phyloP scores from a whole-genome alignment of 2,888 invertebrate species.

The Poecilobothrus nobilitatus region DNA sequence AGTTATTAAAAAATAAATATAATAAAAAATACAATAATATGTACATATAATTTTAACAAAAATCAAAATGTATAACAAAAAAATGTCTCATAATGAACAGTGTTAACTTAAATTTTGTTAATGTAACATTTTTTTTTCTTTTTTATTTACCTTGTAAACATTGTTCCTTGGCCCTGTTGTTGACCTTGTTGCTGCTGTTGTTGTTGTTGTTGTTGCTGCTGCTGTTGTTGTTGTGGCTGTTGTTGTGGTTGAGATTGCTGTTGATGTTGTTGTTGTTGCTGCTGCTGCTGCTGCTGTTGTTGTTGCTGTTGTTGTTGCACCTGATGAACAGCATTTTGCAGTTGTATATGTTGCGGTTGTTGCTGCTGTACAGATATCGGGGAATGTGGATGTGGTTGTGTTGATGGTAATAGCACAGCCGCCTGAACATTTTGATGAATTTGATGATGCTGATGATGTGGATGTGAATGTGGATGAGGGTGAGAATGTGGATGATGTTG shows the following conservation, averaged over 20 bases:
- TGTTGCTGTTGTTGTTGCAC: not conserved
- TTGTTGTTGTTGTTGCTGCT: not conserved
- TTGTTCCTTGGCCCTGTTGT: conserved; percentile 2
- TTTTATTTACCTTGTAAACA: conserved; percentile 8
- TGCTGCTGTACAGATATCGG: not conserved
- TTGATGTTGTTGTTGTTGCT: not conserved
- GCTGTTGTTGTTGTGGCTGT: not conserved
- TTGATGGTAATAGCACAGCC: not conserved
- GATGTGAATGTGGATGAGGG: not conserved
- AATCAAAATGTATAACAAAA: too few species aligned
- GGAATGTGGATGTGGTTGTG: not conserved
- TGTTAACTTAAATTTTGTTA: too few species aligned
- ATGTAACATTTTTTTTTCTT: too few species aligned
- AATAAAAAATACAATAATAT: too few species aligned
- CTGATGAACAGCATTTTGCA: not conserved
- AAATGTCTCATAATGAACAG: too few species aligned
- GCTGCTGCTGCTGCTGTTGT: not conserved
- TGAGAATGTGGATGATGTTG: not conserved
- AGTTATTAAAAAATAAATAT: too few species aligned
- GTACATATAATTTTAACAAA: too few species aligned
- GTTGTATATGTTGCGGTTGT: not conserved
- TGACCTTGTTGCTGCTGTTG: not conserved
- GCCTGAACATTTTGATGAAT: not conserved
- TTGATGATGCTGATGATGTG: conserved; percentile 1
- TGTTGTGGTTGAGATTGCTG: not conserved